Conservation (phyloP, 2,797 vertebrate genomes). For the Zalophus californianus region DNA sequence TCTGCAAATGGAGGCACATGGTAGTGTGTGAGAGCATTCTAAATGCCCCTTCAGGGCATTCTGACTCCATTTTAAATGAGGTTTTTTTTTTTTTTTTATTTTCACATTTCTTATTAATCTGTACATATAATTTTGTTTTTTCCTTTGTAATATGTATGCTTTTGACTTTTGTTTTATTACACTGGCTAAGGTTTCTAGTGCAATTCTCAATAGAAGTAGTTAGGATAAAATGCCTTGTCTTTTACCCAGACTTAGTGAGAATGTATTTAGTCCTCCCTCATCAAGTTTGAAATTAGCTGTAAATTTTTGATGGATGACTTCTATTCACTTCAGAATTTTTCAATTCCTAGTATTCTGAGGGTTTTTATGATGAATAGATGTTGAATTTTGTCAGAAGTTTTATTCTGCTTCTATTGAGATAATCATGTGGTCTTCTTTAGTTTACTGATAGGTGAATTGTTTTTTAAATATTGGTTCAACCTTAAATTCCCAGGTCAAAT, state of each 20-base stretch:
- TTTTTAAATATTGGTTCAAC: background rate
- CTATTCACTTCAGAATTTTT: background rate
- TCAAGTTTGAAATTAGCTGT: background rate
- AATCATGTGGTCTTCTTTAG: background rate
- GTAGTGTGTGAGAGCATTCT: background rate
- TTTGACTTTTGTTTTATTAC: background rate
- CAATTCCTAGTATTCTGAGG: background rate
- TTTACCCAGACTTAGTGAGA: background rate
- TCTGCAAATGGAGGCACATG: background rate
- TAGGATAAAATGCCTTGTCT: background rate
- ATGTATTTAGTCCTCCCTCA: background rate
- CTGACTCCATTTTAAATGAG: background rate
- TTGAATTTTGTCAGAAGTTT: background rate
- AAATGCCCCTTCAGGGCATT: background rate
- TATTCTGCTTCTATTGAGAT: background rate
- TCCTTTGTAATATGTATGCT: background rate
- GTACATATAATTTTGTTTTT: background rate
- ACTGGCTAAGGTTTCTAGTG: background rate
- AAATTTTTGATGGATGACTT: background rate
- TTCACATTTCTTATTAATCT: background rate
- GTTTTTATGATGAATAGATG: background rate
- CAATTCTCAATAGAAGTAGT: background rate
- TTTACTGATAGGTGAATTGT: background rate
- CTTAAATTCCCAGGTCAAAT: background rate
- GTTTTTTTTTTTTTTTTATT: no score